Conservation (phyloP, 2,113 vertebrate genomes). For the Dryoscopus gambensis region DNA sequence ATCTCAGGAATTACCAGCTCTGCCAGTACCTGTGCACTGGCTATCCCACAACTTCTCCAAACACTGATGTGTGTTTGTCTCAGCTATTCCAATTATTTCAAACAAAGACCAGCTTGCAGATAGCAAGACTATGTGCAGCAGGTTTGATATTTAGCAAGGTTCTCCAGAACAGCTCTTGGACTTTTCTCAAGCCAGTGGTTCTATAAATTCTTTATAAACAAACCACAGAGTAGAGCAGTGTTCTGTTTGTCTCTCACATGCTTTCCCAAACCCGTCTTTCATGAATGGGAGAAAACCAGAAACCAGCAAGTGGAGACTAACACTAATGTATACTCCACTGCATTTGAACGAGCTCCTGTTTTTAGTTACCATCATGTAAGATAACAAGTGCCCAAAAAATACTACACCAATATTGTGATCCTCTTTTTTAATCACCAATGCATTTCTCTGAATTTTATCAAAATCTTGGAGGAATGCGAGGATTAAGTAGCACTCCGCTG, state of each 20-base stretch:
- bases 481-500: too few relatives aligned
- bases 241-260: neutral
- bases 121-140: neutral
- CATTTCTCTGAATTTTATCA: too few relatives aligned
- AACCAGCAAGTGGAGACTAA: neutral
- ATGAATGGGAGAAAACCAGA: neutral
- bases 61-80: neutral
- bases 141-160: neutral
- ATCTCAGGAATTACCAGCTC: neutral
- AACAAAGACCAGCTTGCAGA: neutral
- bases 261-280: neutral
- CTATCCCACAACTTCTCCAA: neutral
- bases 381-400: neutral
- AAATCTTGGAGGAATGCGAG: too few relatives aligned
- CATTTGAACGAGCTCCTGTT: neutral
- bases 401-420: neutral
- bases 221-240: neutral
- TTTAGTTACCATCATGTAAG: neutral
- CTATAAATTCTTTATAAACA: neutral
- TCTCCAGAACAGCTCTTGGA: neutral
- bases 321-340: neutral
- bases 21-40: neutral
- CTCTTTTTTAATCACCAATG: too few relatives aligned
- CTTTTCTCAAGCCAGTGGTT: neutral
- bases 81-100: neutral